Evolutionary conservation across 2,113 vertebrate species (phyloP), one percentile per base, ranked within the genome.

Genomic region (Sarotherodon lohbergeri): DNA sequence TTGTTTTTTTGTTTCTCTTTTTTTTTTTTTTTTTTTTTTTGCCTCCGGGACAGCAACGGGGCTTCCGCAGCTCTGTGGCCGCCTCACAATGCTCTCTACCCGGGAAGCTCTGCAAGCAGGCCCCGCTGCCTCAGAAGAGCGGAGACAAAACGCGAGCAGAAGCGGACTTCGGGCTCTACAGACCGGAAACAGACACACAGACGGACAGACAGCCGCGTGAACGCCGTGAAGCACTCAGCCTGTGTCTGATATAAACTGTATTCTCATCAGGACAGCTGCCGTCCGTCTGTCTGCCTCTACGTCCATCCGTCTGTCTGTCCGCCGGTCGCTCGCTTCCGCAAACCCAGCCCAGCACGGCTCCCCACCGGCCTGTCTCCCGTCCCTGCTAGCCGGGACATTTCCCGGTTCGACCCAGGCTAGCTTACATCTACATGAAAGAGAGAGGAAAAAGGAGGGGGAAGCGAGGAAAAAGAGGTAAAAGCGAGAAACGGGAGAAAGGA

Each of bases 301-400:
- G 71, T 76, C 41, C 71, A 71, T 87, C 86, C 10, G 76, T 81
- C 89, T 50, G 84, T 91, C 86, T 63, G 88, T 92, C 91, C 89
- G 71, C 83, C 91, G 83, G 88, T 85, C 91, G 92, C 61, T 89
- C 89, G 94, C 95, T 95, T 95, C 95, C 95, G 94, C 95, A 95
- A 95, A 95, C 91, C 95, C 86, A 88, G 22, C 94, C 90, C 91
- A 63, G 86, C 88, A 71, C 83, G 48, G 85, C 87, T 34, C 82
- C 54, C 81, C 50, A 89, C 91, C 91, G 85, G 92, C 87, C 93
- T 85, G 87, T 14, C 82, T 22, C 3, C 8, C 1, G 6, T 4
- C 12, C 5, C 63, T 11, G 52, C 10, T 68, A 8, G 48, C 5
- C 86, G 9, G 19, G 6, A 24, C 50, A n/a, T 6, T 39, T 7